Evolutionary conservation across 2,888 invertebrate genomes (phyloP).

Genomic region (Hyles lineata): DNA sequence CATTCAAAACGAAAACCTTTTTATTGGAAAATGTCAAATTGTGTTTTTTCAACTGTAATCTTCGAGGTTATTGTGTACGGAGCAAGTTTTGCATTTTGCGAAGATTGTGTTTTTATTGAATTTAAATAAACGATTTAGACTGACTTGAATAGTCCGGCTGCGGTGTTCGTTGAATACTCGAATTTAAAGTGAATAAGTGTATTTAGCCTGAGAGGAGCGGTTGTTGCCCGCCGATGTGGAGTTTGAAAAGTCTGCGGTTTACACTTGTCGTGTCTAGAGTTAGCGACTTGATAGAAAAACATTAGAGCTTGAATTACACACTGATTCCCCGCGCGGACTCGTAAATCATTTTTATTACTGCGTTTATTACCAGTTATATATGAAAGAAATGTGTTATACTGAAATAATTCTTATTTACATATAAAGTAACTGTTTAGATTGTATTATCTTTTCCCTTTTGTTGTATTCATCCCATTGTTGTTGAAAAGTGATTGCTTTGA

Average conservation of each 20-base stretch:
- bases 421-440: not conserved
- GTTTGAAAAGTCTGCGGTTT: conserved; percentile 22
- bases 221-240: conserved; percentile 24
- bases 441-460: no score
- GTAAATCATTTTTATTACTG: not conserved
- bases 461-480: no score
- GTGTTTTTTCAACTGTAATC: not conserved
- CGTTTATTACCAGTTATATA: not conserved
- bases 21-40: not conserved
- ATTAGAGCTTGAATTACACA: not conserved
- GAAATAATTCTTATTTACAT: not conserved
- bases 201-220: conserved; percentile 23
- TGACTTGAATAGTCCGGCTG: not conserved
- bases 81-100: not conserved
- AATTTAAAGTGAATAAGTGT: conserved; percentile 23
- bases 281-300: not conserved
- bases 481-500: no score
- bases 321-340: not conserved
- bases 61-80: not conserved
- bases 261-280: conserved; percentile 16
- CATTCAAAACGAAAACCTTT: not conserved
- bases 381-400: not conserved
- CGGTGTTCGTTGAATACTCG: conserved; percentile 17
- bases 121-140: not conserved
- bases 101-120: not conserved